Evolutionary conservation across 2,797 vertebrate species (phyloP).

Genomic region (Crenuchus spilurus): DNA sequence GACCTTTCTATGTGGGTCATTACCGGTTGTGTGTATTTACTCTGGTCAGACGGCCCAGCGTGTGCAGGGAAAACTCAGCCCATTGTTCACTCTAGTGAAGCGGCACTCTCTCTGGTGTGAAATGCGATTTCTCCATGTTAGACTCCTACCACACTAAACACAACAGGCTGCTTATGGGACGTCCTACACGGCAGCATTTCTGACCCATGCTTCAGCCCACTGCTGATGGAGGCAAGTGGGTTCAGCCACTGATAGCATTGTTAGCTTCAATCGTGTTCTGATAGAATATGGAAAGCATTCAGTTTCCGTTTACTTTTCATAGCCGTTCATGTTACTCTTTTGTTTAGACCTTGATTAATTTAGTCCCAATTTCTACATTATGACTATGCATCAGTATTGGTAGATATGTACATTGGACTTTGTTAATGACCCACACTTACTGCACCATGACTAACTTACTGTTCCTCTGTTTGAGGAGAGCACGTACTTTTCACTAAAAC

Average conservation of each 20-base stretch:
- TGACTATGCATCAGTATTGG: too few relatives aligned
- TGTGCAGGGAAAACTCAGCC: constrained; percentile 36
- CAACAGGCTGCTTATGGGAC: constrained; percentile 74
- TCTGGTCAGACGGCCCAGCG: constrained; percentile 41
- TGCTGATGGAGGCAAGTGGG: not conserved
- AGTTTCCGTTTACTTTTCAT: not conserved
- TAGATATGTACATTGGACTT: too few relatives aligned
- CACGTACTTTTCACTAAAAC: too few relatives aligned
- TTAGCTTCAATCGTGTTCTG: not conserved
- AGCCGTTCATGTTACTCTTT: not conserved
- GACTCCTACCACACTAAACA: constrained; percentile 61
- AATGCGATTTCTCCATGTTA: constrained; percentile 72
- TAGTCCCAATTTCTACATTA: too few relatives aligned
- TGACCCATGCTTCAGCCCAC: constrained; percentile 27
- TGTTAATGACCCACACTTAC: too few relatives aligned
- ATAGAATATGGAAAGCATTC: not conserved
- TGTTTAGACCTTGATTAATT: too few relatives aligned
- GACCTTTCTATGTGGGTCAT: constrained; percentile 50
- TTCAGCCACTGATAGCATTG: not conserved
- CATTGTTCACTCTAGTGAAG: constrained; percentile 45
- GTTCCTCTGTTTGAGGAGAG: too few relatives aligned
- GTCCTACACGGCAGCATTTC: constrained; percentile 39
- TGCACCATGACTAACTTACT: too few relatives aligned
- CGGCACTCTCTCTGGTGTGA: constrained; percentile 72
- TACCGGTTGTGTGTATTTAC: constrained; percentile 51